A percentile compares a stretch with the other conserved stretches of the same genome.
Evolutionary conservation across 2,888 invertebrate genomes (phyloP).

Genomic region (Sesamia inferens): DNA sequence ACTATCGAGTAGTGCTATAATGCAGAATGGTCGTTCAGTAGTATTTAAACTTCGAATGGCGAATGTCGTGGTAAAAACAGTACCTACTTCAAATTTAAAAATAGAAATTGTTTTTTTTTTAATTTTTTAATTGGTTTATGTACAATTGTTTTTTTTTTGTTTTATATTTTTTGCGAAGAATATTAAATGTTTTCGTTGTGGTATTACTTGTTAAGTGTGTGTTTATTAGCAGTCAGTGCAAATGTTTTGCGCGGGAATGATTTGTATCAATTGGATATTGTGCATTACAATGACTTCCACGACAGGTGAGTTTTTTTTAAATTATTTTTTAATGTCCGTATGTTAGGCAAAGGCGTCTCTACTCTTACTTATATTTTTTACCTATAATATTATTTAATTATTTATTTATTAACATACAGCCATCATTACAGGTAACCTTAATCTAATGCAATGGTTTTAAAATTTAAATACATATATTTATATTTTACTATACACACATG

Average conservation of each 20-base stretch:
- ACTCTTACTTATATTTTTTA: not conserved
- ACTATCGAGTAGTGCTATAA: constrained; percentile 34
- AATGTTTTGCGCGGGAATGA: constrained; percentile 67
- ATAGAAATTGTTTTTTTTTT: not conserved
- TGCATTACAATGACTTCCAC: constrained; percentile 90
- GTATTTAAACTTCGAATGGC: constrained; percentile 54
- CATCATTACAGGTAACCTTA: no score
- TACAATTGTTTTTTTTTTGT: not conserved
- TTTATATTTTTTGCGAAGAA: constrained; percentile 7
- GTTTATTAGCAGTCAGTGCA: constrained; percentile 62
- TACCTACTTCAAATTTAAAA: constrained; percentile 11
- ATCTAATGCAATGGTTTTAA: no score
- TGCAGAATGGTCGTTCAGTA: constrained; percentile 45
- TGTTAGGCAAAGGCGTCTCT: no score
- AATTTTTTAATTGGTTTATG: not conserved
- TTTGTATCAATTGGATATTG: constrained; percentile 87
- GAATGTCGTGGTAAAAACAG: constrained; percentile 43
- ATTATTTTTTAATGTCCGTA: no score
- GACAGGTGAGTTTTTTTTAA: constrained; percentile 79
- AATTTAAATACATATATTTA: no score
- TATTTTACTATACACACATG: no score
- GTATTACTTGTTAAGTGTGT: constrained; percentile 59
- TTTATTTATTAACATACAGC: no score
- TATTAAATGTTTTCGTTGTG: constrained; percentile 49
- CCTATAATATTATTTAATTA: not conserved